Conservation (phyloP, 2,113 vertebrate species). For the Mormoops blainvillei region DNA sequence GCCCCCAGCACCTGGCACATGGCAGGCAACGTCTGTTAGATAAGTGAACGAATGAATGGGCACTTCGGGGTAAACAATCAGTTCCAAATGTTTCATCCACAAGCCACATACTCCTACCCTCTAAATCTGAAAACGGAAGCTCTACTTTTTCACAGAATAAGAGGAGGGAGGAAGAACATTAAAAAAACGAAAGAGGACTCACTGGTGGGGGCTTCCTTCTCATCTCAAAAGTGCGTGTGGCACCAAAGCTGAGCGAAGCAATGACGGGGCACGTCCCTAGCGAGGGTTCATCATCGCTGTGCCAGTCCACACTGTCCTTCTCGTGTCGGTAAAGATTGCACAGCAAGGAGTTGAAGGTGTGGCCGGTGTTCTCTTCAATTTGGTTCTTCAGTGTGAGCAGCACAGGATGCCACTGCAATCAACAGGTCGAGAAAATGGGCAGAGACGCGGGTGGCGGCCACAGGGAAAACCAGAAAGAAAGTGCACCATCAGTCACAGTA, state of each 20-base stretch:
- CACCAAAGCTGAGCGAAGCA: constrained; percentile 93
- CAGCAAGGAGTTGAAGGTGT: constrained; percentile 92
- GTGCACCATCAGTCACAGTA: not conserved
- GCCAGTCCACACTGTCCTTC: constrained; percentile 96
- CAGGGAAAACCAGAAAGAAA: not conserved
- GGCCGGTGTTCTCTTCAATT: constrained; percentile 79
- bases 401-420: constrained; percentile 89
- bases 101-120: not conserved
- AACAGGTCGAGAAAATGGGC: not conserved
- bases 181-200: constrained; percentile 69
- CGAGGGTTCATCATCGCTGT: constrained; percentile 90
- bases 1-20: not conserved
- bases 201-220: constrained; percentile 91
- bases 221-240: constrained; percentile 91
- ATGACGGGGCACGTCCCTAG: constrained; percentile 88
- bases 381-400: constrained; percentile 80
- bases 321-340: constrained; percentile 93
- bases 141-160: not conserved
- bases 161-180: not conserved
- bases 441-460: not conserved
- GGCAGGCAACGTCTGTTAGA: not conserved
- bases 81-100: not conserved
- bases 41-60: not conserved
- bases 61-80: not conserved
- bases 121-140: not conserved